phyloP scores from a whole-genome alignment of 2,113 vertebrate genomes.

The Axis porcinus region DNA sequence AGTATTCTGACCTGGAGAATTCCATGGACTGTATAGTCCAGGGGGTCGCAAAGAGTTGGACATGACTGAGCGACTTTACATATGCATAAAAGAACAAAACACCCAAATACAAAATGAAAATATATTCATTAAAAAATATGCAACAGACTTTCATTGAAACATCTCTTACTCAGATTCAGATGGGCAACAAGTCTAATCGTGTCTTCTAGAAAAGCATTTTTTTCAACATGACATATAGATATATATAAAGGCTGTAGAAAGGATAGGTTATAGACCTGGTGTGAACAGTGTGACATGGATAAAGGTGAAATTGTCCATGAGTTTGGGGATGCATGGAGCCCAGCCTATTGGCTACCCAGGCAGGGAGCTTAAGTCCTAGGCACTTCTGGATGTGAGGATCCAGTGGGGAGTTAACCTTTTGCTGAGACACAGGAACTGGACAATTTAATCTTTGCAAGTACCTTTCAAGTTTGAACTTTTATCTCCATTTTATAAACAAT shows the following conservation, averaged over 20 bases:
- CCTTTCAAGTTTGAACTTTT: not conserved
- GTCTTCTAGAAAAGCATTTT: not conserved
- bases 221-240: not conserved
- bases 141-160: not conserved
- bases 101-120: not conserved
- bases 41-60: not conserved
- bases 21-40: not conserved
- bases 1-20: not conserved
- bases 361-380: not conserved
- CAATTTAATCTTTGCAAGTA: not conserved
- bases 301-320: not conserved
- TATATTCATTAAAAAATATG: not conserved
- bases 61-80: not conserved
- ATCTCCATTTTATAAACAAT: not conserved
- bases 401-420: not conserved
- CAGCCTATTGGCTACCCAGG: not conserved
- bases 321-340: not conserved
- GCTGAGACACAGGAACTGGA: not conserved
- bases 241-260: not conserved
- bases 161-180: not conserved
- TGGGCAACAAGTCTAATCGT: not conserved
- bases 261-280: not conserved
- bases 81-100: not conserved
- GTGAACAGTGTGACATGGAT: not conserved
- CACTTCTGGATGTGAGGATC: not conserved